Conservation (phyloP, 2,113 vertebrate species). For the Oceanodroma tethys region DNA sequence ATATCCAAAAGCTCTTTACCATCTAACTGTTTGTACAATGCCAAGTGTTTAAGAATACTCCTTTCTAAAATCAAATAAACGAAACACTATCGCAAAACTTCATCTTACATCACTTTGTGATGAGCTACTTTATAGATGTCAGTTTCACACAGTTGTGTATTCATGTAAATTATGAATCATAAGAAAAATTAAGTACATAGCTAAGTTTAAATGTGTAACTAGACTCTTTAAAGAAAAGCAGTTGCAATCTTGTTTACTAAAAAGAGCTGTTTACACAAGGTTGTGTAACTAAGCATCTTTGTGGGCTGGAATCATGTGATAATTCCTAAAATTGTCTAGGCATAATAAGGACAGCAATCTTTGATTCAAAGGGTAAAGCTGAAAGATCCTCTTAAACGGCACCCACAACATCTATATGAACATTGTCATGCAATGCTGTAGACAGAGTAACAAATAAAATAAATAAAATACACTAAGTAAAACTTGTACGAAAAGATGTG, state of each 20-base stretch:
- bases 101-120: not conserved
- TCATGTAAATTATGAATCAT: not conserved
- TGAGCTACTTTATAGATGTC: not conserved
- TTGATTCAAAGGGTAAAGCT: not conserved
- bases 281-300: not conserved
- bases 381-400: not conserved
- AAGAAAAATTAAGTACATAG: not conserved
- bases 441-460: not conserved
- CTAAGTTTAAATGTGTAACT: not conserved
- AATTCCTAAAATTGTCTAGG: not conserved
- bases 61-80: not conserved
- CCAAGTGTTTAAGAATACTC: not conserved
- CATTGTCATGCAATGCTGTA: not conserved
- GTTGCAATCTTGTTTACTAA: not conserved
- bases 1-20: not conserved
- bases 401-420: not conserved
- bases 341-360: not conserved
- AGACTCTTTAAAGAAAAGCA: not conserved
- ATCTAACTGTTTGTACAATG: not conserved
- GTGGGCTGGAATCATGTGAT: not conserved
- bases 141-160: not conserved
- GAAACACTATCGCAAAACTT: not conserved
- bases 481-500: not conserved
- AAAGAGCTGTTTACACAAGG: not conserved
- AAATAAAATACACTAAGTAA: not conserved